Base-by-base conservation (phyloP, 2,113 vertebrate species). In the Trogon surrucura region DNA sequence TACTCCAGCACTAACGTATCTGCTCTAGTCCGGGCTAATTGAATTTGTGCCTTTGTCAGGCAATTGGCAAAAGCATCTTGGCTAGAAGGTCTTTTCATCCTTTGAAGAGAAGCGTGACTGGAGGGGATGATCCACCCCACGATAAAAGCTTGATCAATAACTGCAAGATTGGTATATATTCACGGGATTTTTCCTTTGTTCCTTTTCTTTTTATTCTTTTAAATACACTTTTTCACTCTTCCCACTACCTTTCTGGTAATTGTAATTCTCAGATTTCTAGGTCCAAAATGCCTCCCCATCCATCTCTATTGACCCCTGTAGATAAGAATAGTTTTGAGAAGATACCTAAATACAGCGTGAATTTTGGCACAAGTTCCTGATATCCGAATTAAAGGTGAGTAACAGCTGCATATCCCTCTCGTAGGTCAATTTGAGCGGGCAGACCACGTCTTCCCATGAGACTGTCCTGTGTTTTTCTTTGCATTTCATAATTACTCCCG, bases 391-490 rank as follows among this genome's bases (percentile, higher is more conserved):
- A 22, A 77, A 44, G 16, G 30, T 2, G 19, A 25, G 2, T 32
- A 17, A 66, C 3, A 36, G 50, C 5, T 16, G 20, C 41, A 3
- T 4, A 10, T 3, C 6, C 9, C 3, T 54, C 17, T 15, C 16
- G 9, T 2, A 44, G 84, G 21, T 64, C 16, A 3, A 27, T 15
- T 8, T 2, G 27, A 64, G 30, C 32, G 23, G 26, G 11, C 53
- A 56, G n/a, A 30, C 7, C 36, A 2, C 0, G 0, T 41, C 53
- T 45, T 45, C 38, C 53, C 21, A 5, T 6, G n/a, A 86, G 54
- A 8, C 13, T 45, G 18, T 32, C 16, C 45, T 20, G 6, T 16
- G 2, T 16, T 54, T 74, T 80, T 47, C 32, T 5, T 4, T 25
- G 21, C 34, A 9, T 85, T 75, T 71, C 13, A 5, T 47, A 15